Conservation (phyloP, 2,888 invertebrate species). For the Drosophila algonquin region DNA sequence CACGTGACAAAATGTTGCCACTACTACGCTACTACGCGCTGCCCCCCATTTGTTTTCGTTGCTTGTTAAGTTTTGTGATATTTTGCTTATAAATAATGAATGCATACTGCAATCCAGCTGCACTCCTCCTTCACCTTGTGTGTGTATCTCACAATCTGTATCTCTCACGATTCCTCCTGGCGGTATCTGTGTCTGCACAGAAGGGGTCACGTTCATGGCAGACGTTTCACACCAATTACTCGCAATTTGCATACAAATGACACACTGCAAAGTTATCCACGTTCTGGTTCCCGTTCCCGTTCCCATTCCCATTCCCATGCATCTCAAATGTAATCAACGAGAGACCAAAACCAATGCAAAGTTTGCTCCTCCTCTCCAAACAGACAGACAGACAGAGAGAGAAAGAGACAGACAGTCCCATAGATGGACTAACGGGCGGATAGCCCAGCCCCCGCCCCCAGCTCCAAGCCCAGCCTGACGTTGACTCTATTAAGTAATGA, state of each 20-base stretch:
- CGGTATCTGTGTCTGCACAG: slow-evolving; percentile 21
- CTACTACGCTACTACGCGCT: not conserved
- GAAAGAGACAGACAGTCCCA: slow-evolving; percentile 10
- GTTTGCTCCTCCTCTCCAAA: slow-evolving; percentile 25
- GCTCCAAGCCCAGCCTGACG: slow-evolving; percentile 5
- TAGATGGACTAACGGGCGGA: not conserved
- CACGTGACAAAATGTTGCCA: slow-evolving; percentile 58
- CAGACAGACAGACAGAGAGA: slow-evolving; percentile 1
- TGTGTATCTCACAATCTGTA: not conserved
- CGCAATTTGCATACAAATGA: slow-evolving; percentile 77
- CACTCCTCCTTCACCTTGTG: slow-evolving; percentile 1
- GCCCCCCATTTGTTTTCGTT: slow-evolving; percentile 22
- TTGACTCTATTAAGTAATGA: slow-evolving; percentile 74
- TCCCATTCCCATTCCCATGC: slow-evolving; percentile 39
- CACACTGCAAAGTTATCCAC: slow-evolving; percentile 60
- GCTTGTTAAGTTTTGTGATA: slow-evolving; percentile 43
- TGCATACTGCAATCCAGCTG: slow-evolving; percentile 37
- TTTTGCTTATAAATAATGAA: slow-evolving; percentile 72
- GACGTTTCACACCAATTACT: slow-evolving; percentile 79
- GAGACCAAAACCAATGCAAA: slow-evolving; percentile 42
- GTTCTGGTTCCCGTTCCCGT: slow-evolving; percentile 6
- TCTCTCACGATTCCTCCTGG: slow-evolving; percentile 3
- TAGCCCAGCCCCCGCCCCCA: not conserved
- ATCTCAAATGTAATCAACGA: slow-evolving; percentile 80
- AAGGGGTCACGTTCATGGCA: slow-evolving; percentile 67